Evolutionary conservation across 2,113 vertebrate genomes (phyloP), one percentile per base, ranked within the genome.

Genomic region (Strigops habroptila): DNA sequence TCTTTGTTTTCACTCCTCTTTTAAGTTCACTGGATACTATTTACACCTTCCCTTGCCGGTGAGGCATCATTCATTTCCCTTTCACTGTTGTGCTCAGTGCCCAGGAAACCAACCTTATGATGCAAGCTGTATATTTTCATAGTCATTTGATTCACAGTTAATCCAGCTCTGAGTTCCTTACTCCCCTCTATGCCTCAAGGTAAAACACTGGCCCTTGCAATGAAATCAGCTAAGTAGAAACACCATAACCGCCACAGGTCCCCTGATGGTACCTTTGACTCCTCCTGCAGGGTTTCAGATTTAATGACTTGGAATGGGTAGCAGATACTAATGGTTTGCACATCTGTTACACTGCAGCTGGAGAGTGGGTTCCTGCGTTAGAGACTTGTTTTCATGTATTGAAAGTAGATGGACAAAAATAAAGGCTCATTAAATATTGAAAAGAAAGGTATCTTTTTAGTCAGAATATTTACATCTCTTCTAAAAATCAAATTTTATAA

Each of bases 241-340:
- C 88, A 70, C 68, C 90, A 75, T 68, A 35, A 80, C 86, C 90
- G 88, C 79, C 94, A 88, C 85, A 68, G 71, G 76, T 96, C 91
- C 94, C 94, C 43, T 96, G 95, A 67, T 81, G 93, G 95, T 83
- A 93, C 93, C 93, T 93, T 95, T 88, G 93, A 90, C 51, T 90
- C 88, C 90, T 96, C 67, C 82, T 95, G 95, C 85, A 91, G 82
- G 87, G 93, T 96, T 95, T 96, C 24, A 0, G 95, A 96, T 93
- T 96, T 96, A 96, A 97, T 96, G 93, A 78, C 93, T 96, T 96
- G 93, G 96, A 97, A 96, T 88, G 90, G 82, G 93, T 93, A 51
- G 95, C 93, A 96, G 94, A 95, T 96, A 91, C 90, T 97, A 96
- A 97, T 97, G 93, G 95, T 96, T 91, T 94, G 91, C 93, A 96